Evolutionary conservation across 2,797 vertebrate genomes (phyloP).

Genomic region (Leptoclinus maculatus): DNA sequence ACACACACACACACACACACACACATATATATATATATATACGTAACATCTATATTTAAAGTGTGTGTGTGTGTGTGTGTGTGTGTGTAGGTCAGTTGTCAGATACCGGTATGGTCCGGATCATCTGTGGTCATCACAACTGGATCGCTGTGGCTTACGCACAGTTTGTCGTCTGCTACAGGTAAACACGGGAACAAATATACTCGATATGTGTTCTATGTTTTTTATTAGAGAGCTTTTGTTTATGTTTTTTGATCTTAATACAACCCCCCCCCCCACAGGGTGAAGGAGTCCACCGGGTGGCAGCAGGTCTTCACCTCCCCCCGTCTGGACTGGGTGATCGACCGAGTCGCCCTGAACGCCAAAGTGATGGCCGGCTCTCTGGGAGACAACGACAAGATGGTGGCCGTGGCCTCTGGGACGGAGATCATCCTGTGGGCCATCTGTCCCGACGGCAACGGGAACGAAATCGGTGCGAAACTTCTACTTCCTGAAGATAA

Average conservation of each 20-base stretch:
- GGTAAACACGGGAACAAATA: constrained; percentile 32
- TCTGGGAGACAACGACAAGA: constrained; percentile 92
- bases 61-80: constrained; percentile 20
- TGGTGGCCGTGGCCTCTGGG: constrained; percentile 90
- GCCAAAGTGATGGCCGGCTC: constrained; percentile 91
- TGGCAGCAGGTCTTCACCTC: constrained; percentile 95
- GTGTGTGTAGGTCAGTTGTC: constrained; percentile 71
- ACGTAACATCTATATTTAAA: too few relatives aligned
- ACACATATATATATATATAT: not conserved
- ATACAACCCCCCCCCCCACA: constrained; percentile 46
- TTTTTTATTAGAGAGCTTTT: too few relatives aligned
- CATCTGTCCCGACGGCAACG: constrained; percentile 88
- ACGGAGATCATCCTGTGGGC: constrained; percentile 93
- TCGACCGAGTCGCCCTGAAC: constrained; percentile 91
- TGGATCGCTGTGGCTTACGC: constrained; percentile 93
- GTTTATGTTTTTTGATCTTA: too few relatives aligned
- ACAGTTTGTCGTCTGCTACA: constrained; percentile 92
- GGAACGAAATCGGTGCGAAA: constrained; percentile 89
- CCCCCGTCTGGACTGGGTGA: constrained; percentile 91
- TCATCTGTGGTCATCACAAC: constrained; percentile 93
- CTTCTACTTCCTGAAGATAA: too few relatives aligned
- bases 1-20: not conserved
- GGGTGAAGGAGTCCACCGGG: constrained; percentile 92
- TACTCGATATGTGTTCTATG: too few relatives aligned
- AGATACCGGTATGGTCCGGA: constrained; percentile 89